These are phyloP conservation scores for Arctopsyche grandis DNA, from an alignment of 1,140 invertebrate species.

Conservation along the genomic window DNA sequence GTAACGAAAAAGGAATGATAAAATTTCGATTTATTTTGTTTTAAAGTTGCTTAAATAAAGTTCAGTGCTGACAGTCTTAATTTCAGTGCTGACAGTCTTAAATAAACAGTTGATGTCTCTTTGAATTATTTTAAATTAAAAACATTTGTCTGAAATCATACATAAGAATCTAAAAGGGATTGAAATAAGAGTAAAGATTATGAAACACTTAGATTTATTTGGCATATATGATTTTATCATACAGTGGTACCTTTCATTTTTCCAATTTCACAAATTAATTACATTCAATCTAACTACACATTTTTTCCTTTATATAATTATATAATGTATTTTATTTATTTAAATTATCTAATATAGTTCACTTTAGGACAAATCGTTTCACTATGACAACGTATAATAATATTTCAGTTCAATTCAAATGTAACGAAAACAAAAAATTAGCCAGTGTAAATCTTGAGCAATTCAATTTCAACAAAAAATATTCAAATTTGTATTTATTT, in stretches of 20 bases:
- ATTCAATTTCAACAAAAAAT: background rate
- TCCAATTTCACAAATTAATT: conserved; percentile 21
- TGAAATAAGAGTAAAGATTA: background rate
- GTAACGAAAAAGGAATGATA: background rate
- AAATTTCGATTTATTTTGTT: background rate
- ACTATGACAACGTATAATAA: background rate
- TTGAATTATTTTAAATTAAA: no score
- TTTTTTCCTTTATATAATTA: conserved; percentile 22
- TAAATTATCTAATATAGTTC: conserved; percentile 22
- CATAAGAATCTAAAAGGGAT: background rate
- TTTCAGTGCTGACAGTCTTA: no score
- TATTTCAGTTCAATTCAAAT: no score
- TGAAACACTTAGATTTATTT: conserved; percentile 32
- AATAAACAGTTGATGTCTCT: no score
- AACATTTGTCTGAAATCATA: no score
- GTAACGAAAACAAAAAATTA: no score
- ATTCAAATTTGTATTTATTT: background rate
- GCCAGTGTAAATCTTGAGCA: background rate
- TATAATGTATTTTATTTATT: conserved; percentile 4
- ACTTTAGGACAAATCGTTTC: conserved; percentile 25
- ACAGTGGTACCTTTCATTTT: conserved; percentile 20
- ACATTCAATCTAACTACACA: conserved; percentile 29
- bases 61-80: no score
- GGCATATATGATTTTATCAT: conserved; percentile 19
- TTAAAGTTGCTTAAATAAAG: no score